These are phyloP conservation scores for Portevinia maculata DNA, from an alignment of 2,888 invertebrate species.

Conservation along the genomic window DNA sequence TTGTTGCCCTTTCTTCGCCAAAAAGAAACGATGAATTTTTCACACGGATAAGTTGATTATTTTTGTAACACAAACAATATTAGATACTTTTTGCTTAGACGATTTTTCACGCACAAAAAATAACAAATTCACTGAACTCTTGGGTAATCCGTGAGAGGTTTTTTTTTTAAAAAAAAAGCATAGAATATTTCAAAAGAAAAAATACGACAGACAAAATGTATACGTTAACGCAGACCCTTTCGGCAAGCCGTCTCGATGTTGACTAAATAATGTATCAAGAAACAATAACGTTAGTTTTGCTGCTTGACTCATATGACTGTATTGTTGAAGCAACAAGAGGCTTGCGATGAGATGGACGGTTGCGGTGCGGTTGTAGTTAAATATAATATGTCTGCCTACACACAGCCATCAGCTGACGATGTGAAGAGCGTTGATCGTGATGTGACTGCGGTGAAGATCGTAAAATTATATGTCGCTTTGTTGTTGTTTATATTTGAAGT, in stretches of 20 bases:
- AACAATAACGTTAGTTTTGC: slow-evolving; percentile 56
- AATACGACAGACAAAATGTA: slow-evolving; percentile 30
- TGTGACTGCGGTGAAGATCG: slow-evolving; percentile 16
- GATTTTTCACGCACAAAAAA: slow-evolving; percentile 29
- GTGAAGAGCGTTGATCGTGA: slow-evolving; percentile 53
- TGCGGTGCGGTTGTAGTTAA: slow-evolving; percentile 19
- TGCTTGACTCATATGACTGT: slow-evolving; percentile 2
- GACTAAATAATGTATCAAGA: slow-evolving; percentile 62
- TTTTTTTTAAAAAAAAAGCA: slow-evolving; percentile 3
- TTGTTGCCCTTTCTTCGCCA: slow-evolving; percentile 43
- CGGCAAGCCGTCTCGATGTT: slow-evolving; percentile 70
- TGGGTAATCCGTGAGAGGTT: slow-evolving; percentile 33
- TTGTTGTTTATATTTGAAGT: neutral
- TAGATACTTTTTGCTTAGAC: slow-evolving; percentile 15
- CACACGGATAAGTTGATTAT: slow-evolving; percentile 30
- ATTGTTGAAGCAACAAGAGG: slow-evolving; percentile 60
- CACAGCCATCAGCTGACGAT: slow-evolving; percentile 20
- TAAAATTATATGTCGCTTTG: slow-evolving; percentile 24
- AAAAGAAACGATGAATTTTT: neutral
- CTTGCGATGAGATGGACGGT: slow-evolving; percentile 25
- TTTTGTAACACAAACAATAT: slow-evolving; percentile 51
- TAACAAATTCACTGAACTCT: slow-evolving; percentile 43
- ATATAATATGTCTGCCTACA: neutral
- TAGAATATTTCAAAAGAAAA: slow-evolving; percentile 18
- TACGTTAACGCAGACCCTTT: slow-evolving; percentile 46